A percentile compares a stretch with the other conserved stretches of the same genome.
phyloP scores from a whole-genome alignment of 1,140 invertebrate genomes.

The Glossosoma conforme region DNA sequence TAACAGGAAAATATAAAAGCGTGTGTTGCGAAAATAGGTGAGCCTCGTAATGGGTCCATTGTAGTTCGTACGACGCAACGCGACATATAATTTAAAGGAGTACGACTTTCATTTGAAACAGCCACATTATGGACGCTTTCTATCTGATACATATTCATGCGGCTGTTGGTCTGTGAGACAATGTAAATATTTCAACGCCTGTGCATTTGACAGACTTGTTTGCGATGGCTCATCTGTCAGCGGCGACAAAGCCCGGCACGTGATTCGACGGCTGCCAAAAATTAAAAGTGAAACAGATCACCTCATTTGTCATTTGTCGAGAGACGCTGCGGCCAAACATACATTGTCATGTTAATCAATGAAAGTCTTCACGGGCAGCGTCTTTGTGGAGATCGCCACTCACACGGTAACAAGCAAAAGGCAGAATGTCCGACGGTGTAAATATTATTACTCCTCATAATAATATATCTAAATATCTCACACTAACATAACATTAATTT shows the following conservation, averaged over 20 bases:
- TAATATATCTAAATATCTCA: no score
- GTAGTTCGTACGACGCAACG: conserved; percentile 9
- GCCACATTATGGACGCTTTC: conserved; percentile 35
- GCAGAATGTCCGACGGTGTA: no score
- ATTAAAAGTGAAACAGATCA: conserved; percentile 18
- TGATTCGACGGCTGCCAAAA: background rate
- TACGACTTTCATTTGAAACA: conserved; percentile 34
- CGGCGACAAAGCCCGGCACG: conserved; percentile 4
- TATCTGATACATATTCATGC: conserved; percentile 23
- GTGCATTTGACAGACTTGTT: conserved; percentile 24
- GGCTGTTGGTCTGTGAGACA: conserved; percentile 11
- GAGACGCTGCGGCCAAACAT: conserved; percentile 1
- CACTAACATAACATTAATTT: no score
- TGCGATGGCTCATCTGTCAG: conserved; percentile 11
- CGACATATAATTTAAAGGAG: conserved; percentile 20
- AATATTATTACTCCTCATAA: no score
- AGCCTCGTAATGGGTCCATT: conserved; percentile 18
- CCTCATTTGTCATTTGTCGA: background rate
- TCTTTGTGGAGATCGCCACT: no score
- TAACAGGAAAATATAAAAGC: no score
- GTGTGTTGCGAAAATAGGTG: background rate
- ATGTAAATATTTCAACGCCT: conserved; percentile 23
- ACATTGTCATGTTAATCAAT: background rate
- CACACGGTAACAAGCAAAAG: no score
- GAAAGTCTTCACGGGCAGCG: background rate